phyloP scores from a whole-genome alignment of 2,888 invertebrate species.

The Noctua comes region DNA sequence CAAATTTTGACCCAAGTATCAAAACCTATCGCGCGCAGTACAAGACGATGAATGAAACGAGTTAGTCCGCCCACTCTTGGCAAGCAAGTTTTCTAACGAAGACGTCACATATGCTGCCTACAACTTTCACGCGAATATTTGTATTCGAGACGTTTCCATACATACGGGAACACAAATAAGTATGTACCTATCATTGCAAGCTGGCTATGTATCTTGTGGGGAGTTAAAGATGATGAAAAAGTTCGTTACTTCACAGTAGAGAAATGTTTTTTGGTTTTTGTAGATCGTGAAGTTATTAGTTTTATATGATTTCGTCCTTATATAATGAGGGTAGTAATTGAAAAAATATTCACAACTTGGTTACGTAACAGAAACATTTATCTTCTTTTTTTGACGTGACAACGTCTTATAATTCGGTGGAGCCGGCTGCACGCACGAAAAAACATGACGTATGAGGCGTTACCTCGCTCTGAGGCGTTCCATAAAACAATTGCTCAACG shows the following conservation, averaged over 20 bases:
- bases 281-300: not conserved
- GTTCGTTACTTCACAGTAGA: not conserved
- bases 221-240: slow-evolving; percentile 13
- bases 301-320: no score
- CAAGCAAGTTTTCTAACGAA: slow-evolving; percentile 83
- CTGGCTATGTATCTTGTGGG: slow-evolving; percentile 35
- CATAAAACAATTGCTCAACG: no score
- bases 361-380: no score
- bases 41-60: slow-evolving; percentile 81
- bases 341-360: no score
- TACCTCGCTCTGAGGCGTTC: no score
- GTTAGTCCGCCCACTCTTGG: slow-evolving; percentile 79
- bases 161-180: slow-evolving; percentile 53
- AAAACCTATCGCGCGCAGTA: slow-evolving; percentile 66
- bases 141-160: slow-evolving; percentile 69
- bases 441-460: no score
- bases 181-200: slow-evolving; percentile 40
- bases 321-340: no score
- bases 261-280: not conserved
- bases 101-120: slow-evolving; percentile 78
- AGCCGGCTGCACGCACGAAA: no score
- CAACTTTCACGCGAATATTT: slow-evolving; percentile 76
- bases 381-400: no score
- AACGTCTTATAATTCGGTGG: no score
- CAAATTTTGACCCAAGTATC: slow-evolving; percentile 63